Evolutionary conservation across 2,113 vertebrate species (phyloP).

Genomic region (Oryzias curvinotus): DNA sequence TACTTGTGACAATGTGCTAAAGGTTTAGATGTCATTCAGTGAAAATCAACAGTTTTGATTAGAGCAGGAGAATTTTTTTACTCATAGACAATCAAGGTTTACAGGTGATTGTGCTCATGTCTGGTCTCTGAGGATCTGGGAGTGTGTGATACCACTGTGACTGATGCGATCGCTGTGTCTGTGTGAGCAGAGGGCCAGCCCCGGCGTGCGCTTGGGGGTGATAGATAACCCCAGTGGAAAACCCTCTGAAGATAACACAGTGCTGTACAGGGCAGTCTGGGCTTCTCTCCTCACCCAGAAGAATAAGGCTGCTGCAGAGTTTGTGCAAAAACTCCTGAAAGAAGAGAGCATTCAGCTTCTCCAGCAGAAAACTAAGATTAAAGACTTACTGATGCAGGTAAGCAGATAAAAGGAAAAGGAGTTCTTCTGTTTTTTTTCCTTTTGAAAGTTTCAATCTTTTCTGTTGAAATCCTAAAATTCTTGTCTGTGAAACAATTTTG

Average conservation of each 20-base stretch:
- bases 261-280: constrained; percentile 88
- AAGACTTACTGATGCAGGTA: constrained; percentile 82
- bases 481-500: too few species aligned
- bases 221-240: constrained; percentile 89
- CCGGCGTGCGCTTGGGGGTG: constrained; percentile 84
- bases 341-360: constrained; percentile 85
- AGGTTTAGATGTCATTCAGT: too few species aligned
- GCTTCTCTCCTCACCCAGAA: constrained; percentile 89
- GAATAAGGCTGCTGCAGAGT: constrained; percentile 78
- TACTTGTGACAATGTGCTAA: too few species aligned
- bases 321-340: constrained; percentile 83
- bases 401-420: constrained; percentile 48
- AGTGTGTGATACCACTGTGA: constrained; percentile 37
- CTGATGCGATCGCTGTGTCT: constrained; percentile 27
- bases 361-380: constrained; percentile 85
- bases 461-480: too few species aligned
- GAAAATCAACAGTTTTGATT: background rate
- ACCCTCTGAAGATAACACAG: constrained; percentile 86
- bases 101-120: background rate
- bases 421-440: background rate
- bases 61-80: background rate
- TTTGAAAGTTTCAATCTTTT: background rate
- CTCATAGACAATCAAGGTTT: constrained; percentile 19
- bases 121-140: constrained; percentile 22
- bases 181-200: constrained; percentile 81